phyloP scores from a whole-genome alignment of 2,797 vertebrate species.

The Poecilia wingei region DNA sequence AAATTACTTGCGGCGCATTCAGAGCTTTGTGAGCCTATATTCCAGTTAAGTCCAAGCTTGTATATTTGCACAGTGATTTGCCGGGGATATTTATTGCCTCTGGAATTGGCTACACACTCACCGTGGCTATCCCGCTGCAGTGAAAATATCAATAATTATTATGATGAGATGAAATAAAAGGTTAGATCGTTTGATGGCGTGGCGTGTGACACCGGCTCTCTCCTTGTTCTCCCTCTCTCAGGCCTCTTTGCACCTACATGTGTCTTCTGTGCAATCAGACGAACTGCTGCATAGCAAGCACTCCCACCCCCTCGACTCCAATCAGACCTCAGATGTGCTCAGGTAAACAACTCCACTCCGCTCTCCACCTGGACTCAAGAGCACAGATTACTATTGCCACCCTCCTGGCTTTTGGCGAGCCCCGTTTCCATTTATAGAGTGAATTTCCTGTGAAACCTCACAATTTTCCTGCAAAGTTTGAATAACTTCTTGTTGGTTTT shows the following conservation, averaged over 20 bases:
- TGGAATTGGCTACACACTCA: not conserved
- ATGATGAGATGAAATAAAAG: slow-evolving; percentile 46
- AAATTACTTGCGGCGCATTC: slow-evolving; percentile 3
- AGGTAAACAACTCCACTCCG: slow-evolving; percentile 74
- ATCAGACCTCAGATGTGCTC: slow-evolving; percentile 98
- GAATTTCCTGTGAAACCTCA: not conserved
- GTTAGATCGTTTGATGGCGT: slow-evolving; percentile 39
- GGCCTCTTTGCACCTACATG: slow-evolving; percentile 99
- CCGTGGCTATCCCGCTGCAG: slow-evolving; percentile 1
- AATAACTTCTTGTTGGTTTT: not conserved
- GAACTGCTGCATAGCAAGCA: slow-evolving; percentile 99
- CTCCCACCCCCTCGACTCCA: slow-evolving; percentile 99
- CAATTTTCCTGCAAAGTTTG: not conserved
- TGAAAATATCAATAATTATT: slow-evolving; percentile 37
- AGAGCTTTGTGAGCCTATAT: not conserved
- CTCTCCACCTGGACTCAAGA: slow-evolving; percentile 18
- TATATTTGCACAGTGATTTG: not conserved
- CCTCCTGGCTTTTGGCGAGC: not conserved
- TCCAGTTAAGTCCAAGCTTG: not conserved
- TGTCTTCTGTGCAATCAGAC: slow-evolving; percentile 99
- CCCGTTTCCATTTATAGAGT: not conserved
- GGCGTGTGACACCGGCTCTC: slow-evolving; percentile 20
- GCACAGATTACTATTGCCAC: slow-evolving; percentile 17
- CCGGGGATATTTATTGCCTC: not conserved
- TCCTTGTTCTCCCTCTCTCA: slow-evolving; percentile 53